Percentiles rank a stretch among this genome's conserved stretches.
Evolutionary conservation across 2,888 invertebrate species (phyloP).

Genomic region (Andrena trimmerana): DNA sequence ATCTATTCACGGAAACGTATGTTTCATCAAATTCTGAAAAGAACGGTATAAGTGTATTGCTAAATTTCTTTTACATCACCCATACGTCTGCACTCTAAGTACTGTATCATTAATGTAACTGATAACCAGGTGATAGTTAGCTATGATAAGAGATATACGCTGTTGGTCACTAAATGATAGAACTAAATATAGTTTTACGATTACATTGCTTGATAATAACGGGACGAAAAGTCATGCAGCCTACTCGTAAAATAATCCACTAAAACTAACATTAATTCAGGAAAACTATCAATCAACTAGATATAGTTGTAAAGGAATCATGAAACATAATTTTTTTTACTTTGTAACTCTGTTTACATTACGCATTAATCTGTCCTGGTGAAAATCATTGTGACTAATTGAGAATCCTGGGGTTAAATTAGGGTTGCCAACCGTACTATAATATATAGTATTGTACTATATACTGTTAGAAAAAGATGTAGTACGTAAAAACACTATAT

Average conservation of each 20-base stretch:
- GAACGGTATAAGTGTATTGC: neutral
- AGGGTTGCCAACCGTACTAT: too few relatives aligned
- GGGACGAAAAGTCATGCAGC: neutral
- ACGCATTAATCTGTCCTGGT: too few relatives aligned
- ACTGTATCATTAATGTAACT: neutral
- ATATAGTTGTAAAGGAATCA: too few relatives aligned
- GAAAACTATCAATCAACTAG: too few relatives aligned
- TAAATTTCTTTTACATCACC: neutral
- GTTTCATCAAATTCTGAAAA: neutral
- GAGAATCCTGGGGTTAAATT: too few relatives aligned
- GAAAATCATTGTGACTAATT: too few relatives aligned
- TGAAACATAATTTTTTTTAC: too few relatives aligned
- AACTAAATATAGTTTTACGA: neutral
- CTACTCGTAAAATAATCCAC: neutral
- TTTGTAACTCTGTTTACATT: too few relatives aligned
- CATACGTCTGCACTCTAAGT: neutral
- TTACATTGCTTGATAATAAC: neutral
- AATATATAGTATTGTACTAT: too few relatives aligned
- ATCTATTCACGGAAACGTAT: neutral
- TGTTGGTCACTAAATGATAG: neutral
- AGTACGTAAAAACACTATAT: too few relatives aligned
- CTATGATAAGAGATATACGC: conserved; percentile 23
- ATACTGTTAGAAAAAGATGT: too few relatives aligned
- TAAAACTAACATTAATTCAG: neutral
- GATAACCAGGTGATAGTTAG: conserved; percentile 20